phyloP scores from a whole-genome alignment of 2,888 invertebrate species.

The Zygothrica quintamaculata region DNA sequence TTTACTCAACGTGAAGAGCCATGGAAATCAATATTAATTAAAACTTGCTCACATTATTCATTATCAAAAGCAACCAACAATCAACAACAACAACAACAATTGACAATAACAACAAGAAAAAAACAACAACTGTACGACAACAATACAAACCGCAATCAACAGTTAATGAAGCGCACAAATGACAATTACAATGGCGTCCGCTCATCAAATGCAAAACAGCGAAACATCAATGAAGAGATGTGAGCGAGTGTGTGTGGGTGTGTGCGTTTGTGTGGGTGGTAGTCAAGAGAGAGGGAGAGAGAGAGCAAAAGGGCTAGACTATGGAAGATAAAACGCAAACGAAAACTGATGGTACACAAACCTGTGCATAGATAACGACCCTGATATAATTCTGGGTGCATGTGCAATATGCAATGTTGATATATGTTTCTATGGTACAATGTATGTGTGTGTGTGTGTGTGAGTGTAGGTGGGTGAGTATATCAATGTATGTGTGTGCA shows the following conservation, averaged over 20 bases:
- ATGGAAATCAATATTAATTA: conserved; percentile 67
- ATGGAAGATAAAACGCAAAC: neutral
- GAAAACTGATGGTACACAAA: conserved; percentile 13
- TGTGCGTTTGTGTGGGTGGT: conserved; percentile 1
- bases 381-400: conserved; percentile 31
- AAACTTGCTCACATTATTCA: conserved; percentile 30
- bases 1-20: too few species aligned
- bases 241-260: too few species aligned
- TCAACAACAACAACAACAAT: conserved; percentile 10
- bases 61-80: conserved; percentile 39
- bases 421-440: conserved; percentile 17
- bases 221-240: conserved; percentile 9
- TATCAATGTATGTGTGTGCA: conserved; percentile 2
- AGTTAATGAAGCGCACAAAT: conserved; percentile 69
- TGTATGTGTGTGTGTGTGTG: conserved; percentile 18
- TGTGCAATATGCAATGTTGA: neutral
- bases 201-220: conserved; percentile 50
- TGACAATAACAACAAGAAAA: too few species aligned
- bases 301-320: conserved; percentile 3
- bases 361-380: conserved; percentile 46
- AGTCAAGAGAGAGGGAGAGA: conserved; percentile 1
- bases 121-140: conserved; percentile 6
- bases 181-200: conserved; percentile 53
- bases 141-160: conserved; percentile 45
- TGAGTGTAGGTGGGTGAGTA: conserved; percentile 10